phyloP scores from a whole-genome alignment of 1,140 invertebrate species.

The Glossosoma conforme region DNA sequence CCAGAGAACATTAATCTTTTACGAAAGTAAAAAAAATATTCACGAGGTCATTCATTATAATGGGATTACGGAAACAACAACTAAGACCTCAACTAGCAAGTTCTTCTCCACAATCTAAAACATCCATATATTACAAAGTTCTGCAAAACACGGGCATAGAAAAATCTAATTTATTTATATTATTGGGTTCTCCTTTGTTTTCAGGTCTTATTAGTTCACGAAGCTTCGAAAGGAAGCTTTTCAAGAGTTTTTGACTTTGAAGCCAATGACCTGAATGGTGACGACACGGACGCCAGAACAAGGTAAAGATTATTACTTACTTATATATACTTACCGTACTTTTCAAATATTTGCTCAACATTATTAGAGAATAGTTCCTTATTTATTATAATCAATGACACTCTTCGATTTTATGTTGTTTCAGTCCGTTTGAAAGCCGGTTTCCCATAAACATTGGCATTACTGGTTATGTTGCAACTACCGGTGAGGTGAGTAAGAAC shows the following conservation, averaged over 20 bases:
- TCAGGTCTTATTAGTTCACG: slow-evolving; percentile 80
- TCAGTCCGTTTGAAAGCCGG: slow-evolving; percentile 79
- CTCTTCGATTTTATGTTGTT: slow-evolving; percentile 31
- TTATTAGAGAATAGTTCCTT: neutral
- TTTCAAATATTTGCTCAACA: neutral
- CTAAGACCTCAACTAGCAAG: too few relatives aligned
- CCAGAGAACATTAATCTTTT: too few relatives aligned
- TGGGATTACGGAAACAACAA: too few relatives aligned
- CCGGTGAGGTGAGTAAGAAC: slow-evolving; percentile 74
- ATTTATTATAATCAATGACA: too few relatives aligned
- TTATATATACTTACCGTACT: slow-evolving; percentile 15
- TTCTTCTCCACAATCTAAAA: too few relatives aligned
- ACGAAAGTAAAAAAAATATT: too few relatives aligned
- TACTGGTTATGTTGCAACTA: slow-evolving; percentile 93
- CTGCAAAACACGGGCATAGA: too few relatives aligned
- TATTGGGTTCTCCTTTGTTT: too few relatives aligned
- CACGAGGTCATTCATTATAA: too few relatives aligned
- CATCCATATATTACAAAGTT: too few relatives aligned
- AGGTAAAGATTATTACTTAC: slow-evolving; percentile 50
- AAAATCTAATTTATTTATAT: too few relatives aligned
- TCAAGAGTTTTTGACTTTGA: slow-evolving; percentile 90
- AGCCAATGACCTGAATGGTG: slow-evolving; percentile 68
- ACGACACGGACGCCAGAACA: slow-evolving; percentile 70
- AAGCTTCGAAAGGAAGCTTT: slow-evolving; percentile 83
- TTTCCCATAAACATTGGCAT: slow-evolving; percentile 97